Base-by-base conservation (phyloP, 2,113 vertebrate species). In the Capra hircus region DNA sequence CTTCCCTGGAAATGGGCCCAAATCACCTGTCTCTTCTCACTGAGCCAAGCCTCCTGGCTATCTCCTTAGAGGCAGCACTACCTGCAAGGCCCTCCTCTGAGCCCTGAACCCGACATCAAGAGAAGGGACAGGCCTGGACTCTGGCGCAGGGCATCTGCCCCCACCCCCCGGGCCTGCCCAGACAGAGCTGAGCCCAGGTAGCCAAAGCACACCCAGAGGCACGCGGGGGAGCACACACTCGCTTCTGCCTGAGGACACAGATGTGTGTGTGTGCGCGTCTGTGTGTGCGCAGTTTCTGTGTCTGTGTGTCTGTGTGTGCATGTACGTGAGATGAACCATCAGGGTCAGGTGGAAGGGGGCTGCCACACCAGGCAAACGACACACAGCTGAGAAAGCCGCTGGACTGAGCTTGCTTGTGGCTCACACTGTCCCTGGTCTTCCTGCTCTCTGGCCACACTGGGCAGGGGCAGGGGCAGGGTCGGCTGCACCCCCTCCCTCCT, bases 261-360 rank as follows among this genome's bases (percentile, higher is more conserved):
- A 45, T 13, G 12, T 30, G 83, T 50, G 60, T 62, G 23, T 19
- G 11, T 11, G 64, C 19, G 0, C 1, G 0, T 59, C 30, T 33
- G 30, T 30, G 52, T 2, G n/a, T 8, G 23, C 0, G 1, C 1
- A 0, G 67, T 40, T 12, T 71, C 9, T 16, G 12, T 15, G 77
- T 48, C 16, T 14, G 6, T 12, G 33, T 9, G 17, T 21, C 12
- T 12, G 50, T 83, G 50, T 40, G 48, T 36, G 43, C 25, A 7
- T 59, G 1, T 11, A 30, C 5, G 21, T 78, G 28, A 7, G 28
- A 43, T 64, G 40, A 59, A 15, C 15, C 0, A 3, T n/a, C 12
- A 6, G 43, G 82, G 33, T 15, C 30, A 40, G 36, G n/a, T 3
- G 4, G 36, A 62, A 55, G 30, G 48, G 9, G 84, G 33, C 62